A percentile compares a stretch with the other conserved stretches of the same genome.
Evolutionary conservation across 2,888 invertebrate species (phyloP).

Genomic region (Caenorhabditis macrosperma): DNA sequence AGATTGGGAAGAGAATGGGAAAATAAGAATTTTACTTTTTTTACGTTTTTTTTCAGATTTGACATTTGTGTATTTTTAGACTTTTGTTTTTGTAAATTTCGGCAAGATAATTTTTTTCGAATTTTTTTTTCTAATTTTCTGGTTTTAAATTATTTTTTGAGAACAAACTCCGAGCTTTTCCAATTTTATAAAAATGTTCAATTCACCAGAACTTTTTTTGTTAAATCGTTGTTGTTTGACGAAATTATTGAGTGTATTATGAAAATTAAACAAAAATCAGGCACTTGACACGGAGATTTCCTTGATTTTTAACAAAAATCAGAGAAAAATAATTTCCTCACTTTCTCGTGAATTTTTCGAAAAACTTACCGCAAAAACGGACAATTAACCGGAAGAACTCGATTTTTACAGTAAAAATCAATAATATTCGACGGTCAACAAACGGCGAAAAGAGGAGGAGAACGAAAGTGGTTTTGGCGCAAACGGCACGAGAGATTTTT

Average conservation of each 20-base stretch:
- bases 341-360: background rate
- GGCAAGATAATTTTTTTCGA: background rate
- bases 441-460: constrained; percentile 13
- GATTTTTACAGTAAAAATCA: constrained; percentile 28
- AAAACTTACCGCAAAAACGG: background rate
- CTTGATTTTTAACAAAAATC: no score
- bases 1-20: background rate
- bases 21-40: background rate
- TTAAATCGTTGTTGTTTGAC: no score
- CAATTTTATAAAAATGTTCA: background rate
- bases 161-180: background rate
- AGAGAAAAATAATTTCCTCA: no score
- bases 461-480: constrained; percentile 25
- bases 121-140: background rate
- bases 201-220: background rate
- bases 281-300: no score
- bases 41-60: background rate
- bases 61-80: no score
- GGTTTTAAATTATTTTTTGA: no score
- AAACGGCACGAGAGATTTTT: constrained; percentile 17
- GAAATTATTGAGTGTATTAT: no score
- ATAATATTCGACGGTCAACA: constrained; percentile 51
- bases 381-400: background rate
- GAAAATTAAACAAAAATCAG: no score
- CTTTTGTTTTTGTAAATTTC: no score